Evolutionary conservation across 2,888 invertebrate genomes (phyloP).

Genomic region (Halocaridina rubra): DNA sequence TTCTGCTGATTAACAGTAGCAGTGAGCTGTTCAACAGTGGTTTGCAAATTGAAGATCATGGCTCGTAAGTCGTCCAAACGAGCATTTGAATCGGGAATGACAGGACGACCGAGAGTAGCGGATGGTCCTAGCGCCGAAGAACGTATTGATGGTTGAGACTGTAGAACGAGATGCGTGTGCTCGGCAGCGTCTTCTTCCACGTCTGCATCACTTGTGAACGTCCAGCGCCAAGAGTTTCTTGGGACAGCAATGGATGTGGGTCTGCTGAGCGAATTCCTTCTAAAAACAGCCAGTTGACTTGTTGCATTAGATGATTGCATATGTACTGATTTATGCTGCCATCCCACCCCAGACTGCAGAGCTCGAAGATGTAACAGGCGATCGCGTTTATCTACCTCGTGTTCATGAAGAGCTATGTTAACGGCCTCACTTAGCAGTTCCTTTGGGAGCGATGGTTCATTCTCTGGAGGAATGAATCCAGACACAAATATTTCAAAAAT

Average conservation of each 20-base stretch:
- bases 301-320: neutral
- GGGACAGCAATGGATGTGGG: neutral
- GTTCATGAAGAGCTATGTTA: constrained; percentile 48
- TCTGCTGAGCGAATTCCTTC: neutral
- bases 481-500: constrained; percentile 55
- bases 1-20: neutral
- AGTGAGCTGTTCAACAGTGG: neutral
- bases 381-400: constrained; percentile 55
- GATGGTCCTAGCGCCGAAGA: neutral
- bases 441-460: constrained; percentile 45
- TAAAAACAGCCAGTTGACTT: neutral
- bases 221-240: constrained; percentile 34
- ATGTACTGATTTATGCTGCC: neutral
- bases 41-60: constrained; percentile 10
- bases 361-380: constrained; percentile 20
- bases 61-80: constrained; percentile 23
- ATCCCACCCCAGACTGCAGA: neutral
- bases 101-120: neutral
- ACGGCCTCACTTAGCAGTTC: constrained; percentile 28
- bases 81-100: constrained; percentile 24
- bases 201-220: constrained; percentile 31
- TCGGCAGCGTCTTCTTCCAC: constrained; percentile 26
- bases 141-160: neutral
- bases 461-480: constrained; percentile 55
- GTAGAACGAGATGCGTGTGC: neutral